phyloP scores from a whole-genome alignment of 1,140 invertebrate genomes.

The Hydropsyche tenuis region DNA sequence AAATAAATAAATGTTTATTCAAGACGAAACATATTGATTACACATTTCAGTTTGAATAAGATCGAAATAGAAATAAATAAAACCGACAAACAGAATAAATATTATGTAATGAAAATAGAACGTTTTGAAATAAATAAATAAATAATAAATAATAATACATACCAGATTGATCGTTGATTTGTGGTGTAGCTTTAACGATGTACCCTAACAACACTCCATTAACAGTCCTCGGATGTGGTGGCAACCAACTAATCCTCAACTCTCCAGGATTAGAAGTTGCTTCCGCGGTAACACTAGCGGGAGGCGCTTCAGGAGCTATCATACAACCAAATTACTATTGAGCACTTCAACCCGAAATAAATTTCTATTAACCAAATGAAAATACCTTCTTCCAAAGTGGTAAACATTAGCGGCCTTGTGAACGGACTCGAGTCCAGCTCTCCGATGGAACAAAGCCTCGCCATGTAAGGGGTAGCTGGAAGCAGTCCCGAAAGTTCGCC shows the following conservation, averaged over 20 bases:
- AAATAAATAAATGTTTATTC: slow-evolving; percentile 16
- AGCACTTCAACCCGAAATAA: not conserved
- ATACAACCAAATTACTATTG: slow-evolving; percentile 32
- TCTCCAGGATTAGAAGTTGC: slow-evolving; percentile 58
- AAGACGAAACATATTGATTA: too few relatives aligned
- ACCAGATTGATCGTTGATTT: slow-evolving; percentile 55
- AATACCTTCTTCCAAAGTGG: slow-evolving; percentile 60
- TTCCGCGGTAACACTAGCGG: slow-evolving; percentile 55
- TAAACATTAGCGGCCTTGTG: slow-evolving; percentile 57
- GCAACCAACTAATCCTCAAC: slow-evolving; percentile 62
- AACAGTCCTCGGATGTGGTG: slow-evolving; percentile 68
- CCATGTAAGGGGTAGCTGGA: slow-evolving; percentile 56
- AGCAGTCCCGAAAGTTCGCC: slow-evolving; percentile 56
- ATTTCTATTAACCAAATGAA: slow-evolving; percentile 21
- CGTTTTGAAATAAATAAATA: not conserved
- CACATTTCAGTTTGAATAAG: too few relatives aligned
- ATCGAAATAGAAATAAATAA: too few relatives aligned
- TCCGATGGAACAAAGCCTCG: slow-evolving; percentile 58
- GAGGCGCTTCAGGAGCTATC: slow-evolving; percentile 57
- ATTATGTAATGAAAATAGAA: not conserved
- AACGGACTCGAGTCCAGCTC: slow-evolving; percentile 57
- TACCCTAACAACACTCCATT: slow-evolving; percentile 81
- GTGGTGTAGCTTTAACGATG: slow-evolving; percentile 63
- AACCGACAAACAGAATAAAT: too few relatives aligned
- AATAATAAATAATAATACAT: too few relatives aligned